Conservation (phyloP, 2,113 vertebrate genomes). For the Nyctereutes procyonoides region DNA sequence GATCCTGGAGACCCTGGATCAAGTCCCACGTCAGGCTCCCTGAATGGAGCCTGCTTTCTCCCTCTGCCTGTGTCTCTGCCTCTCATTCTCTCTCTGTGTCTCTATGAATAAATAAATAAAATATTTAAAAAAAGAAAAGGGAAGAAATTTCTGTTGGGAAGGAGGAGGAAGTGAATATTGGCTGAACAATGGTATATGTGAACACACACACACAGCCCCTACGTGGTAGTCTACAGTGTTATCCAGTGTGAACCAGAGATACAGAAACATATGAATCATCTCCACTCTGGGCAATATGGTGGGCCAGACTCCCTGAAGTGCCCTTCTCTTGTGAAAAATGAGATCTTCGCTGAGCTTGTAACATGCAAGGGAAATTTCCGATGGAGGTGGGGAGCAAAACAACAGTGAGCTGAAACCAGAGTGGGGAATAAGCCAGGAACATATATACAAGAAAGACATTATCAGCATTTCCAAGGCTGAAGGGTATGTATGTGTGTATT, state of each 20-base stretch:
- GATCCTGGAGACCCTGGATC: too few relatives aligned
- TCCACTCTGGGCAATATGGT: background rate
- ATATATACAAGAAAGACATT: background rate
- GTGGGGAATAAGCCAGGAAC: background rate
- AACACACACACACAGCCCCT: background rate
- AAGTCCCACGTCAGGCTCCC: too few relatives aligned
- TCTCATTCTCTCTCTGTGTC: too few relatives aligned
- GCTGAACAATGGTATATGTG: background rate
- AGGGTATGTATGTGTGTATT: background rate
- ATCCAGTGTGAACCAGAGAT: background rate
- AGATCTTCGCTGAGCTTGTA: background rate
- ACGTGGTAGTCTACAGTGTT: background rate
- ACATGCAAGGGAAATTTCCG: background rate
- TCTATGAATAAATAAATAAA: too few relatives aligned
- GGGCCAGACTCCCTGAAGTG: background rate
- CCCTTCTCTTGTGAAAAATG: background rate
- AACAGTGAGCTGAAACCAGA: background rate
- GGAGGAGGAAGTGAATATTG: background rate
- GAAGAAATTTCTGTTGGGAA: background rate
- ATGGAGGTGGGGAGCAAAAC: background rate
- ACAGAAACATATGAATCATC: background rate
- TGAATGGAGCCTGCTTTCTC: too few relatives aligned
- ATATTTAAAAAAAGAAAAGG: background rate
- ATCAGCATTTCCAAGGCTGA: background rate
- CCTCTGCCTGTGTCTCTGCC: too few relatives aligned